Evolutionary conservation across 2,113 vertebrate species (phyloP).

Genomic region (Chloropsis cyanopogon): DNA sequence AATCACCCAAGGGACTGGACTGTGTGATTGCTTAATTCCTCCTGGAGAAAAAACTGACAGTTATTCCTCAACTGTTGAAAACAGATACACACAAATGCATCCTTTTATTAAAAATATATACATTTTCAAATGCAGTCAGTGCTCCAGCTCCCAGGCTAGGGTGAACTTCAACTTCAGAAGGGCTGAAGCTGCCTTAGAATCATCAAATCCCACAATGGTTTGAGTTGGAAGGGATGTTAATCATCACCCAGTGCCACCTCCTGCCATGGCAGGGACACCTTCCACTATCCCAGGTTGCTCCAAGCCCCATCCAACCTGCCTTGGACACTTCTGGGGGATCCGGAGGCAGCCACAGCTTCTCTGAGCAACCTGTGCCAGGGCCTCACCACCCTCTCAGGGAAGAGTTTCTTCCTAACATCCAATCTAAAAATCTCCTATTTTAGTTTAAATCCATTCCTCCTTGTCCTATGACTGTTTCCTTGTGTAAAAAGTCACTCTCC

Average conservation of each 20-base stretch:
- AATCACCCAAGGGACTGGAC: background rate
- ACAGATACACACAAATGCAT: rapidly evolving
- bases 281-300: background rate
- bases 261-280: background rate
- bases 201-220: background rate
- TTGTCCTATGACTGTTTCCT: background rate
- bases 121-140: background rate
- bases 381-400: background rate
- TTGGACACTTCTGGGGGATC: background rate
- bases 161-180: background rate
- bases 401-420: background rate
- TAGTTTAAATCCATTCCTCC: background rate
- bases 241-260: background rate
- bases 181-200: background rate
- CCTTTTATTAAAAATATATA: background rate
- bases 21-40: background rate
- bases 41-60: background rate
- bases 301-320: rapidly evolving
- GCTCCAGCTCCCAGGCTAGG: background rate
- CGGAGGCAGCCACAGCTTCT: background rate
- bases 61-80: background rate
- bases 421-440: background rate
- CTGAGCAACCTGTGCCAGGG: background rate
- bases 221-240: background rate
- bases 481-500: background rate